These are phyloP conservation scores for Zeus faber DNA, from an alignment of 2,113 vertebrate species.

Conservation along the genomic window DNA sequence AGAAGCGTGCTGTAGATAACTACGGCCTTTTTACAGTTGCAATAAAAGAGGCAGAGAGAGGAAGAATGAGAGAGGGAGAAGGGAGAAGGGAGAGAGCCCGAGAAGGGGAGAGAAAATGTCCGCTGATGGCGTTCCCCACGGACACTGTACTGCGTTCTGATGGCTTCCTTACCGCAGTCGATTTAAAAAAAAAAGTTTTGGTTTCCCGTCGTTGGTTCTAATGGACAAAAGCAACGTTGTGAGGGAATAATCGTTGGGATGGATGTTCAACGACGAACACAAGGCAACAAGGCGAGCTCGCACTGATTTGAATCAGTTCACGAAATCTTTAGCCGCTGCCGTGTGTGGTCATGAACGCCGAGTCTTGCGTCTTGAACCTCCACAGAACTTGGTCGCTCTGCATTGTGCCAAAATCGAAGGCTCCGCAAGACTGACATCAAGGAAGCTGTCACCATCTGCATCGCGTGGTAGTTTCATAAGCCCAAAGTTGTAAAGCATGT, in stretches of 20 bases:
- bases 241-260: slow-evolving; percentile 1
- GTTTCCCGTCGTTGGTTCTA: slow-evolving; percentile 45
- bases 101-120: slow-evolving; percentile 12
- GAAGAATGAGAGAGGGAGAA: slow-evolving; percentile 6
- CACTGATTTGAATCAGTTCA: too few relatives aligned
- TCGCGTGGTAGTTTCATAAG: too few relatives aligned
- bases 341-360: too few relatives aligned
- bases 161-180: slow-evolving; percentile 14
- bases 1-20: slow-evolving; percentile 22
- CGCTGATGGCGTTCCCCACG: slow-evolving; percentile 21
- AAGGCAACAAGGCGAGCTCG: neutral
- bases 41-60: slow-evolving; percentile 3
- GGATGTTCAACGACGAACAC: neutral
- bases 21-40: neutral
- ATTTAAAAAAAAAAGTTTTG: slow-evolving; percentile 28
- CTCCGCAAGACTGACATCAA: too few relatives aligned
- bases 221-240: slow-evolving; percentile 23
- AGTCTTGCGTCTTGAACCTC: too few relatives aligned
- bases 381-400: too few relatives aligned
- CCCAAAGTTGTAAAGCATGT: too few relatives aligned
- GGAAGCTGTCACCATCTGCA: too few relatives aligned
- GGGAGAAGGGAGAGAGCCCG: too few relatives aligned
- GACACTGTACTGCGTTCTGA: slow-evolving; percentile 20
- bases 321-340: too few relatives aligned
- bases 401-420: too few relatives aligned